Evolutionary conservation across 2,113 vertebrate species (phyloP), one percentile per base, ranked within the genome.

Genomic region (Eptesicus fuscus): DNA sequence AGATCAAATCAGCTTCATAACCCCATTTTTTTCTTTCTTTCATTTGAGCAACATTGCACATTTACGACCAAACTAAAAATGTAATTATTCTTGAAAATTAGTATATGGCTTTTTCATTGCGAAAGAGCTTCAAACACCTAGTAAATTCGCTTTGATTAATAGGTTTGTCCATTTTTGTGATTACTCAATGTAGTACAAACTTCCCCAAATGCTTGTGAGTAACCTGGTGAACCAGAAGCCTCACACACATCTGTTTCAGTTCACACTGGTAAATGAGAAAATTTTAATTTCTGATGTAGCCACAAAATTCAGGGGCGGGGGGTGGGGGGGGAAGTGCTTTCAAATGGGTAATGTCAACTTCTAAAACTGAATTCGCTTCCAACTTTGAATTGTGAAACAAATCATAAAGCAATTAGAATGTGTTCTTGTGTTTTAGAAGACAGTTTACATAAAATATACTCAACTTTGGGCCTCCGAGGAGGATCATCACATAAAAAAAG

Each of bases 321-420:
- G 51, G 18, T 37, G 53, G 53, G 4, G 51, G 18, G 18, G 49
- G 13, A 49, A 17, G 49, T 51, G 53, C 77, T 89, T 74, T 93
- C 77, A 80, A 49, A 56, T 59, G 83, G 83, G 42, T 37, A 79
- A 20, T 69, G 18, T 65, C 79, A 96, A 67, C 59, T 90, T 93
- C 88, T 67, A 40, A 90, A 88, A 37, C 11, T 4, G 77, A 92
- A 63, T 84, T 82, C 10, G 7, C 69, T 93, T 94, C 90, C 92
- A 88, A 13, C 63, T 92, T 87, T 25, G 69, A 80, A 10, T 47
- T 97, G 88, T 95, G 90, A 94, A 92, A 87, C 32, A 90, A 89
- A 88, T 92, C 65, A 90, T 65, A 77, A 87, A 92, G 65, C 80
- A 90, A 83, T 88, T 84, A 95, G 70, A 69, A 77, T 49, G 49